Conservation (phyloP, 2,797 vertebrate species). For the Hybognathus amarus region DNA sequence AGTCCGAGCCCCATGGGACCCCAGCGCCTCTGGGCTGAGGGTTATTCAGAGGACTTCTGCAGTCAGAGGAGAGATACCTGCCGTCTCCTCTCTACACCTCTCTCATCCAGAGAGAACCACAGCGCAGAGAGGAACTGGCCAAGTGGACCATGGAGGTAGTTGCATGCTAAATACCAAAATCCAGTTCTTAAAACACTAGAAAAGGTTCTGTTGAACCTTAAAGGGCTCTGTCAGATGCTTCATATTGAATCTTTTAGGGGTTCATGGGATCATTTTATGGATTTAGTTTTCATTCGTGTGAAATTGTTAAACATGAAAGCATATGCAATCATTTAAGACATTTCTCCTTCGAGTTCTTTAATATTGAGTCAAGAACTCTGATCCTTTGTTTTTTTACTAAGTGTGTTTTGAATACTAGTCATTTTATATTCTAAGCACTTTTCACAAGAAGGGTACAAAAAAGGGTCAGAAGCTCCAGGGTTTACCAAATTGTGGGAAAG, state of each 20-base stretch:
- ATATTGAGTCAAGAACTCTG: too few relatives aligned
- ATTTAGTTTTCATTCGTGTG: background rate
- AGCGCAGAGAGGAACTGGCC: slow-evolving; percentile 74
- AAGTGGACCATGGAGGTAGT: slow-evolving; percentile 81
- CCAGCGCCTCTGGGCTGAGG: slow-evolving; percentile 73
- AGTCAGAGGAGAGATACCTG: slow-evolving; percentile 74
- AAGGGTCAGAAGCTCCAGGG: background rate
- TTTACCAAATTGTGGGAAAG: background rate
- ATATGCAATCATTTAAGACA: background rate
- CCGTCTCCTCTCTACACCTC: slow-evolving; percentile 76
- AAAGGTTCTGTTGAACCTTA: background rate
- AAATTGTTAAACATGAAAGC: background rate
- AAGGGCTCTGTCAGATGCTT: background rate
- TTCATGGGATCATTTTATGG: background rate
- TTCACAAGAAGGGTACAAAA: background rate
- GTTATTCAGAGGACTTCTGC: slow-evolving; percentile 78
- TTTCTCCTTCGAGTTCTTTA: too few relatives aligned
- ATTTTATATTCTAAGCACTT: background rate
- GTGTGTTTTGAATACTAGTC: background rate
- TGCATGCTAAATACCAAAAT: background rate
- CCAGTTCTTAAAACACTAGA: background rate
- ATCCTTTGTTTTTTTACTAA: background rate
- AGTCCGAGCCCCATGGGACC: slow-evolving; percentile 78
- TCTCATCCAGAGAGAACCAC: slow-evolving; percentile 76
- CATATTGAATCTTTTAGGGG: background rate